Percentiles rank a stretch among this genome's conserved stretches.
These are phyloP conservation scores for Phaethornis superciliosus DNA, from an alignment of 2,113 vertebrate species.

Conservation along the genomic window DNA sequence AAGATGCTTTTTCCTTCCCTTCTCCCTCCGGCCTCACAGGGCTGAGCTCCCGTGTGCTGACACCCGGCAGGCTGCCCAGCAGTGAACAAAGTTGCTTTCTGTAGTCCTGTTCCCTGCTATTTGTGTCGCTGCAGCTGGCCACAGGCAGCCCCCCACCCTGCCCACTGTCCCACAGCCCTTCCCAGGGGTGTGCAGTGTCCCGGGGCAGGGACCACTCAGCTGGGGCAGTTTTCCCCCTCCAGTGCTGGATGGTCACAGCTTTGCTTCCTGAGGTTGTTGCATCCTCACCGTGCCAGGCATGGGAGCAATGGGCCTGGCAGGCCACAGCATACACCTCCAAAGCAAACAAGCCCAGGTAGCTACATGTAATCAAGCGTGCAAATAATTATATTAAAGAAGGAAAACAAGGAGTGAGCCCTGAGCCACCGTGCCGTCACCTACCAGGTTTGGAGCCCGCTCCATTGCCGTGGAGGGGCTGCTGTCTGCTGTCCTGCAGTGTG, in stretches of 20 bases:
- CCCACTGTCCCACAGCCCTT: background rate
- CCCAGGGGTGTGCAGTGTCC: background rate
- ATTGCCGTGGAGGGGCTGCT: background rate
- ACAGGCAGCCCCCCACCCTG: background rate
- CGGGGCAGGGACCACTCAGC: fast-evolving
- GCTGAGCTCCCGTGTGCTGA: background rate
- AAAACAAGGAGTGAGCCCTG: background rate
- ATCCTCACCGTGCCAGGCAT: background rate
- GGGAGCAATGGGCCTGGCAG: background rate
- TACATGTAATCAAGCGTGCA: background rate
- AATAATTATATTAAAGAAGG: background rate
- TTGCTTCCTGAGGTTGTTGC: background rate
- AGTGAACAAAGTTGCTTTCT: conserved; percentile 57
- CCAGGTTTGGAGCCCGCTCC: conserved; percentile 64
- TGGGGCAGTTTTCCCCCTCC: background rate
- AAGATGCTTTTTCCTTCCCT: conserved; percentile 53
- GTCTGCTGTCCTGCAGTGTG: background rate
- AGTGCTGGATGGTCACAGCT: background rate
- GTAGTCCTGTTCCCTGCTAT: conserved; percentile 22
- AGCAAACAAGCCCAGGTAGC: conserved; percentile 43
- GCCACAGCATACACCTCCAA: conserved; percentile 23
- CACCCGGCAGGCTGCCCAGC: conserved; percentile 58
- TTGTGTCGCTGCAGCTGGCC: background rate
- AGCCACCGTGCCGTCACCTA: background rate
- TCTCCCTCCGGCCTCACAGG: background rate